A percentile compares a stretch with the other conserved stretches of the same genome.
Conservation (phyloP, 2,797 vertebrate genomes). For the Clarias fuscus region DNA sequence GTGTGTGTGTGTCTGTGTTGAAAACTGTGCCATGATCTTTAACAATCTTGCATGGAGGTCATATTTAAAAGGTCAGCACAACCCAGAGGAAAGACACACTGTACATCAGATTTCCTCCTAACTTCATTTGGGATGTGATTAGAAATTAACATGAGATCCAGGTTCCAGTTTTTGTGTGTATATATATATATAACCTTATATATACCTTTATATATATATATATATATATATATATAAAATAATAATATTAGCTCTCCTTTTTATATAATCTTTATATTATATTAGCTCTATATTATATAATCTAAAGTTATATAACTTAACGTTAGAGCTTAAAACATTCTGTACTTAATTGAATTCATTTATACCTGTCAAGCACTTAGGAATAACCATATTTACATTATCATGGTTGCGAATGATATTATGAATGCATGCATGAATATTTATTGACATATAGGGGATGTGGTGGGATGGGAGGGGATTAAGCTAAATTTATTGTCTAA, state of each 20-base stretch:
- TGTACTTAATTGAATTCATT: neutral
- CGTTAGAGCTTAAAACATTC: neutral
- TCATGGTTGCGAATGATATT: neutral
- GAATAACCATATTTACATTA: neutral
- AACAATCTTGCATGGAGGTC: conserved; percentile 7
- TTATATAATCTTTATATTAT: neutral
- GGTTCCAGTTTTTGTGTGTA: too few relatives aligned
- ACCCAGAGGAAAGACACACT: neutral
- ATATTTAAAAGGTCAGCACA: neutral
- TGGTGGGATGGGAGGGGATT: too few relatives aligned
- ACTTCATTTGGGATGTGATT: neutral
- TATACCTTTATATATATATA: too few relatives aligned
- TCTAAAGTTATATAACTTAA: too few relatives aligned
- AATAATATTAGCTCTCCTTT: too few relatives aligned
- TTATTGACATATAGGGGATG: neutral
- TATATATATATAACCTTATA: too few relatives aligned
- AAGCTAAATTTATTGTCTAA: neutral
- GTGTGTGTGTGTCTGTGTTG: neutral
- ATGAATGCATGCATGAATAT: neutral
- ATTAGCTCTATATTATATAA: neutral
- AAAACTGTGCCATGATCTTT: neutral
- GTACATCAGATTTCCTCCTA: neutral
- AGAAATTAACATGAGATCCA: neutral
- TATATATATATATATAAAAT: too few relatives aligned
- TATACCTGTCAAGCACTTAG: neutral